Evolutionary conservation across 2,888 invertebrate genomes (phyloP), one percentile per base, ranked within the genome.

Genomic region (Argyra leucocephala): DNA sequence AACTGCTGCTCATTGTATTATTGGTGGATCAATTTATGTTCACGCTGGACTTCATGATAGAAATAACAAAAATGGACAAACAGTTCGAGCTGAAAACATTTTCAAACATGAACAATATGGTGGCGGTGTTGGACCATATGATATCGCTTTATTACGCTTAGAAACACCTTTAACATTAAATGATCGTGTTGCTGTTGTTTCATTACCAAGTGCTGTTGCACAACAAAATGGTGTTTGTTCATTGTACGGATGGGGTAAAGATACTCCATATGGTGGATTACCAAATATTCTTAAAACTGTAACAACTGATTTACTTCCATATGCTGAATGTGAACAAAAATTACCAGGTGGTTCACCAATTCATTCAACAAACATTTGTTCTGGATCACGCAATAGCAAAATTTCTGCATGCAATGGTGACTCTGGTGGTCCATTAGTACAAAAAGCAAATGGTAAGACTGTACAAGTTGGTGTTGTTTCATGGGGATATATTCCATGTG

Each of bases 131-230:
- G 80, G 78, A 2, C 79, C 80, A 67, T 77, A 84, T 68, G 85
- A 86, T 71, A 81, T 86, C 62, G 85, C 82, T 23, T 70, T 85
- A 15, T 71, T 85, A 63, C 70, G 71, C 59, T 59, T 76, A 48
- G 66, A 66, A 0, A 57, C 68, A 10, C 67, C 74, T 12, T 75
- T 79, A 57, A 65, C 74, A 58, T 72, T 78, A 26, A 74, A 72
- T 24, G 72, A 72, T 57, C 21, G 63, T 3, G 66, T 69, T n/a
- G 6, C 48, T 12, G 57, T 57, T n/a, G 65, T 68, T 61, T 9
- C 37, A 6, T 62, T 67, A 9, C 69, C 69, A 59, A 57, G 57
- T 10, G 24, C 64, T 12, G 64, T 64, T 1, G 22, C 10, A 10
- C 66, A 61, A 23, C 69, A 66, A 31, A 15, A 37, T 0, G 69